Conservation (phyloP, 2,888 invertebrate species). For the Steinernema carpocapsae region DNA sequence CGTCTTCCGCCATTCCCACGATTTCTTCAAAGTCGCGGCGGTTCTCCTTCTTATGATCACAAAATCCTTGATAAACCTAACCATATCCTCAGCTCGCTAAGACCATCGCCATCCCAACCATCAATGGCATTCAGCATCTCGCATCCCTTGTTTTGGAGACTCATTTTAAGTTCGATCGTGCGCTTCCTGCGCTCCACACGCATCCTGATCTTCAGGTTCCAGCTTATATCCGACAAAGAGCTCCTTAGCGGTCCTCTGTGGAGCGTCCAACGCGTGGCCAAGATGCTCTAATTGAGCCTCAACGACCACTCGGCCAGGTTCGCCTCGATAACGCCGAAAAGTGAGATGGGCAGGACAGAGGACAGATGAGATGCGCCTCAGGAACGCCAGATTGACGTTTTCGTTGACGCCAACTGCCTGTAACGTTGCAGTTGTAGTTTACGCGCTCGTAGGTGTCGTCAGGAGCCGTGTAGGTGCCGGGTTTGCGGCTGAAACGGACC, state of each 20-base stretch:
- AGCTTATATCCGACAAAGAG: constrained; percentile 21
- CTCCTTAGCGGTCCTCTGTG: not conserved
- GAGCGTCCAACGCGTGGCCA: constrained; percentile 9
- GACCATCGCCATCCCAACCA: constrained; percentile 3
- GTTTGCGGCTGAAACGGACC: not conserved
- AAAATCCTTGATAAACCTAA: not conserved
- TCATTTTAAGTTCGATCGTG: constrained; percentile 14
- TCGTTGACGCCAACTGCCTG: not conserved
- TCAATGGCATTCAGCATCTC: constrained; percentile 6
- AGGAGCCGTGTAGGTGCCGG: constrained; percentile 20
- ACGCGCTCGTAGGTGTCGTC: constrained; percentile 33
- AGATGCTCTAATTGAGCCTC: constrained; percentile 20
- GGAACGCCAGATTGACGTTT: not conserved
- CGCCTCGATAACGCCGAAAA: constrained; percentile 10
- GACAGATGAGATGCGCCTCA: constrained; percentile 8
- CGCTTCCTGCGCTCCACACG: constrained; percentile 22
- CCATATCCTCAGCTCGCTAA: not conserved
- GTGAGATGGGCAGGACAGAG: constrained; percentile 28
- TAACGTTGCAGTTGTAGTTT: constrained; percentile 24
- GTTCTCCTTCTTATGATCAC: no score
- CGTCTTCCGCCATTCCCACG: no score
- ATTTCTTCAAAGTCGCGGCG: no score
- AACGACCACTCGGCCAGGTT: constrained; percentile 17
- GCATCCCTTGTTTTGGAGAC: not conserved
- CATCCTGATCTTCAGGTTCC: constrained; percentile 25